Percentiles rank a stretch among this genome's conserved stretches.
phyloP scores from a whole-genome alignment of 2,797 vertebrate genomes.

The Clamator glandarius region DNA sequence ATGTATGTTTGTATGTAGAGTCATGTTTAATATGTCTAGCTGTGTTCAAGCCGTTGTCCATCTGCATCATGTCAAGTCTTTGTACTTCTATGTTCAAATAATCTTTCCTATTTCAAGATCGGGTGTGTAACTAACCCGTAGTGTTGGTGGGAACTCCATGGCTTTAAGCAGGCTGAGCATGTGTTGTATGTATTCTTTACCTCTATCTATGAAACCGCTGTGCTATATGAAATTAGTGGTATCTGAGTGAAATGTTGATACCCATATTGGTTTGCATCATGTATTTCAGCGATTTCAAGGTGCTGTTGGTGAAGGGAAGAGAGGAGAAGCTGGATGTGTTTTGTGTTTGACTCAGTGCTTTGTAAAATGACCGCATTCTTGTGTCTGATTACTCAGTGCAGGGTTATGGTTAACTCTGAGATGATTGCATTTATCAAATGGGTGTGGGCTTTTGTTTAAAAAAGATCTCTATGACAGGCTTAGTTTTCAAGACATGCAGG shows the following conservation, averaged over 20 bases:
- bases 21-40: background rate
- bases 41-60: background rate
- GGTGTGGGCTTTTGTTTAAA: background rate
- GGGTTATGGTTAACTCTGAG: background rate
- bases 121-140: background rate
- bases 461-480: background rate
- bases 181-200: background rate
- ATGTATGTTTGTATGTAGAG: background rate
- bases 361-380: background rate
- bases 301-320: background rate
- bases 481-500: background rate
- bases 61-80: background rate
- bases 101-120: background rate
- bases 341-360: background rate
- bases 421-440: background rate
- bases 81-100: background rate
- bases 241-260: accelerated
- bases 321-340: background rate
- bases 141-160: accelerated
- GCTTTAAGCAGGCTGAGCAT: background rate
- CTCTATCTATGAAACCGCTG: accelerated
- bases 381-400: background rate
- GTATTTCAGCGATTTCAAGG: accelerated
- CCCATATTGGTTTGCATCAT: accelerated
- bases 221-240: background rate